Evolutionary conservation across 2,113 vertebrate genomes (phyloP).

Genomic region (Ptychochromis oligacanthus): DNA sequence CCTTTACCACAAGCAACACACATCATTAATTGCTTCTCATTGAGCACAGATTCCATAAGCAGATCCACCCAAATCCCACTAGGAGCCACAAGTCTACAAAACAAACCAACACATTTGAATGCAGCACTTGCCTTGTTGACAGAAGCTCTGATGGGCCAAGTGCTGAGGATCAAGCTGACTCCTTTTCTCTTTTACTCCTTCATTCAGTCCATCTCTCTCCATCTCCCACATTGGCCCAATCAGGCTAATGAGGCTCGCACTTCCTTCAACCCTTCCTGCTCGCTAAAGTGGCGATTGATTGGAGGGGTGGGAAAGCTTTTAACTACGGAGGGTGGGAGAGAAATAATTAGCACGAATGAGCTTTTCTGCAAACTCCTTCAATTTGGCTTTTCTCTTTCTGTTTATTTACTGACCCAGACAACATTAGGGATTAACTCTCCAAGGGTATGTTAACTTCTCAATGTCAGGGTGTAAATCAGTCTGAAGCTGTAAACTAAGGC

Average conservation of each 20-base stretch:
- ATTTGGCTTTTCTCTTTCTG: conserved; percentile 59
- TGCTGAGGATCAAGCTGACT: conserved; percentile 73
- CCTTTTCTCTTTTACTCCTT: conserved; percentile 68
- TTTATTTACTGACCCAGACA: conserved; percentile 75
- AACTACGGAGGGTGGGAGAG: conserved; percentile 76
- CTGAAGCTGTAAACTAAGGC: conserved; percentile 56
- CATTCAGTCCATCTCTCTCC: conserved; percentile 66
- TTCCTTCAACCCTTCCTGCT: conserved; percentile 72
- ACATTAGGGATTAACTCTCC: conserved; percentile 77
- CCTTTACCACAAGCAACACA: not conserved
- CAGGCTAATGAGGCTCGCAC: conserved; percentile 79
- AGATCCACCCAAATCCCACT: not conserved
- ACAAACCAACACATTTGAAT: conserved; percentile 38
- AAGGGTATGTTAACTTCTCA: conserved; percentile 75
- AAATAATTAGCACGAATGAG: conserved; percentile 79
- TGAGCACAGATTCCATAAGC: conserved; percentile 2
- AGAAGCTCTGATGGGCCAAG: conserved; percentile 62
- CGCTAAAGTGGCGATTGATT: conserved; percentile 76
- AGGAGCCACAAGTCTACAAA: conserved; percentile 12
- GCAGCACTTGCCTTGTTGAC: conserved; percentile 56
- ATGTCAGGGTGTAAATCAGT: conserved; percentile 75
- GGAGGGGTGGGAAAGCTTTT: conserved; percentile 77
- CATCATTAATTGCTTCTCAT: not conserved
- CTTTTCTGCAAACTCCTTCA: conserved; percentile 78
- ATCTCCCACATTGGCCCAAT: conserved; percentile 75